These are phyloP conservation scores for Agrochola lota DNA, from an alignment of 2,888 invertebrate genomes.

Conservation along the genomic window DNA sequence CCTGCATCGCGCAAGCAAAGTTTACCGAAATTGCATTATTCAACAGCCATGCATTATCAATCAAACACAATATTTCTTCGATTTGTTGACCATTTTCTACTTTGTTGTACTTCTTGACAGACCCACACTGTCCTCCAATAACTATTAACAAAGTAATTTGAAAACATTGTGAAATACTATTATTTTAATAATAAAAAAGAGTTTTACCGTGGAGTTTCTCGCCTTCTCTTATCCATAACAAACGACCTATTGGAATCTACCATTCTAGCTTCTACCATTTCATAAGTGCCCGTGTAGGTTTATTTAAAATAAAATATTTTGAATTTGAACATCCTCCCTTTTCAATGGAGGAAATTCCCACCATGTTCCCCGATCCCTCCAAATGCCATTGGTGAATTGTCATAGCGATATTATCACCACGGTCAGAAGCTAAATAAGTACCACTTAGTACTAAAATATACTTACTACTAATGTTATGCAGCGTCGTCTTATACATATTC, in stretches of 20 bases:
- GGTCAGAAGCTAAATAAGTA: neutral
- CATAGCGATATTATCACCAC: neutral
- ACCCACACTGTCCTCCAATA: neutral
- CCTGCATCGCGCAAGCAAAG: neutral
- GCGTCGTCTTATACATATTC: slow-evolving; percentile 44
- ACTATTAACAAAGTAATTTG: neutral
- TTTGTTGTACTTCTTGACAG: neutral
- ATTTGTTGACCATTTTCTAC: neutral
- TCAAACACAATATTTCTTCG: neutral
- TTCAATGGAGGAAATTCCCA: neutral
- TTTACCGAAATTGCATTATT: neutral
- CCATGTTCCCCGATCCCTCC: neutral
- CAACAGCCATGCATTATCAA: neutral
- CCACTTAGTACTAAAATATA: neutral
- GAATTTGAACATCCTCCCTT: neutral
- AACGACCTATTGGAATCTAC: neutral
- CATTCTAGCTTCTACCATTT: neutral
- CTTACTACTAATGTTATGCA: slow-evolving; percentile 12
- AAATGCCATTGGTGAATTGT: neutral
- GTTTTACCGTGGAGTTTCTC: no score
- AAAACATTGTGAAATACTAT: neutral
- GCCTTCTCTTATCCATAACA: neutral
- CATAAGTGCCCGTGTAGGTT: neutral
- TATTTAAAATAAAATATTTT: neutral
- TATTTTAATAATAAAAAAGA: neutral